Conservation (phyloP, 2,797 vertebrate species). For the Lerista edwardsae region DNA sequence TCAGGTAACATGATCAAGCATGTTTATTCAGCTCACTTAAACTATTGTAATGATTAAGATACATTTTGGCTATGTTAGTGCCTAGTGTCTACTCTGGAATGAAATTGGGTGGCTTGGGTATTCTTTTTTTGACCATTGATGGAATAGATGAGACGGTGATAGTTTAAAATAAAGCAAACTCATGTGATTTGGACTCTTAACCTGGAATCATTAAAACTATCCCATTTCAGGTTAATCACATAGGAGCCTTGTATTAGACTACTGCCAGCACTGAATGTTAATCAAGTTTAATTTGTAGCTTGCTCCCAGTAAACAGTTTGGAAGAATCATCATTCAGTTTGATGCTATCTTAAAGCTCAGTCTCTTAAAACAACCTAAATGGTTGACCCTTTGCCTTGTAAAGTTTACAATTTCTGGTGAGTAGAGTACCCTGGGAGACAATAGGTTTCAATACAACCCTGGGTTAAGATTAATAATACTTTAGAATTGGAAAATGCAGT, state of each 20-base stretch:
- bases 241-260: constrained; percentile 28
- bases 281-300: constrained; percentile 28
- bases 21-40: constrained; percentile 17
- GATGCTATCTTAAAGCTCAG: neutral
- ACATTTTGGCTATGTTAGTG: neutral
- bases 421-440: accelerated
- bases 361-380: neutral
- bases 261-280: neutral
- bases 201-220: constrained; percentile 4
- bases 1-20: neutral
- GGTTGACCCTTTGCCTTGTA: neutral
- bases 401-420: neutral
- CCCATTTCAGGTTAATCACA: neutral
- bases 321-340: neutral
- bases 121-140: neutral
- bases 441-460: neutral
- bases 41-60: too few species aligned
- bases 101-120: constrained; percentile 8
- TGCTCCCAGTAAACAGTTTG: neutral
- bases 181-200: constrained; percentile 13
- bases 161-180: neutral
- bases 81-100: neutral
- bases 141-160: too few species aligned
- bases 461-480: too few species aligned
- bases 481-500: neutral